Conservation (phyloP, 2,113 vertebrate species). For the Oryzias melastigma region DNA sequence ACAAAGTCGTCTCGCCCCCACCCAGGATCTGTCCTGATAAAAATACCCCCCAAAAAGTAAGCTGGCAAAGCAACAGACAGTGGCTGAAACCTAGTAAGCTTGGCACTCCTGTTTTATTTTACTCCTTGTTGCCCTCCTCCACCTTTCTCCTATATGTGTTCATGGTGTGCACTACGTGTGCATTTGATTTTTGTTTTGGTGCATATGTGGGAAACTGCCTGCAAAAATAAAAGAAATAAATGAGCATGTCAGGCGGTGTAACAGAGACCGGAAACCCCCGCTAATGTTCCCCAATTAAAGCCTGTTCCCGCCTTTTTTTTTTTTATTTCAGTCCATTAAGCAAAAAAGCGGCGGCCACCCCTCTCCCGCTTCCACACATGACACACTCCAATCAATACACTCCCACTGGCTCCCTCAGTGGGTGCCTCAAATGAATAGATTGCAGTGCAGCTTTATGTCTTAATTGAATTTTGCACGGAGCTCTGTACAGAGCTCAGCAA, state of each 20-base stretch:
- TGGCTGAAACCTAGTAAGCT: constrained; percentile 86
- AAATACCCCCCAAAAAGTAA: constrained; percentile 97
- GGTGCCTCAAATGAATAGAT: constrained; percentile 83
- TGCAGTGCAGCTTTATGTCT: constrained; percentile 83
- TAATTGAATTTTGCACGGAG: constrained; percentile 84
- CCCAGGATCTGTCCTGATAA: constrained; percentile 95
- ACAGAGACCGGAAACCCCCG: constrained; percentile 77
- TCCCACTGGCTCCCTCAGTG: constrained; percentile 83
- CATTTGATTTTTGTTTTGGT: constrained; percentile 18
- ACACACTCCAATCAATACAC: constrained; percentile 89
- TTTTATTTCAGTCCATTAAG: constrained; percentile 93
- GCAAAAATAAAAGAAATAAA: constrained; percentile 19
- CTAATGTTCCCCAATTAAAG: constrained; percentile 92
- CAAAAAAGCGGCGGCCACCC: constrained; percentile 84
- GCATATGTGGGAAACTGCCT: constrained; percentile 14
- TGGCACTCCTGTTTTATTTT: constrained; percentile 56
- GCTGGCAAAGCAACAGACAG: constrained; percentile 92
- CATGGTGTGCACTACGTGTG: constrained; percentile 26
- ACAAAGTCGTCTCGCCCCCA: constrained; percentile 91
- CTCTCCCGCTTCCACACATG: constrained; percentile 83
- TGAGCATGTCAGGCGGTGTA: constrained; percentile 64
- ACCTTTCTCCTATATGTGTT: constrained; percentile 50
- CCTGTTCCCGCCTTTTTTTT: constrained; percentile 85
- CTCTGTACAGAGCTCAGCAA: constrained; percentile 29
- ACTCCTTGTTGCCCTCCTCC: constrained; percentile 52